These are phyloP conservation scores for Mythimna pallens DNA, from an alignment of 2,888 invertebrate genomes.

Conservation along the genomic window DNA sequence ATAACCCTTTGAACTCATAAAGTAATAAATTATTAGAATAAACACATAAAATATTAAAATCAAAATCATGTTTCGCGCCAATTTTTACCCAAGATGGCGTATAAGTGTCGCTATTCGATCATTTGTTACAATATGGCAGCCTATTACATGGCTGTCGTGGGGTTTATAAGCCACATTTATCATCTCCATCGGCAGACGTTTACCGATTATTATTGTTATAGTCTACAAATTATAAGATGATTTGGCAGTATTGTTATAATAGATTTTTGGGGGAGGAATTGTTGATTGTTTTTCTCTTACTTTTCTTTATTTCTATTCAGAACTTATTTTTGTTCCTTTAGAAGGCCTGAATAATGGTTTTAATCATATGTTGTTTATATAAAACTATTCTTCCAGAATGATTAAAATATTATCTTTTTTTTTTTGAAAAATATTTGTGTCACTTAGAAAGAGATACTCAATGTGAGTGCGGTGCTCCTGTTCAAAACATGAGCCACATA, in stretches of 20 bases:
- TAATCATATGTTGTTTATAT: not conserved
- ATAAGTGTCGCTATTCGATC: conserved; percentile 65
- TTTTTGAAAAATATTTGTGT: too few relatives aligned
- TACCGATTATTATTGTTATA: conserved; percentile 37
- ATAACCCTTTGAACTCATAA: conserved; percentile 25
- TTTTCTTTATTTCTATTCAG: not conserved
- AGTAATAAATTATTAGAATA: conserved; percentile 63
- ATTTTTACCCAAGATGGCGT: conserved; percentile 63
- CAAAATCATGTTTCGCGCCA: conserved; percentile 66
- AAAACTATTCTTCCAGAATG: not conserved
- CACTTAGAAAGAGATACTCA: too few relatives aligned
- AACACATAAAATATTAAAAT: conserved; percentile 66
- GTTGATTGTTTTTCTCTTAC: not conserved
- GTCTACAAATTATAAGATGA: conserved; percentile 27
- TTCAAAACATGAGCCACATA: too few relatives aligned
- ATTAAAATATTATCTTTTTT: not conserved
- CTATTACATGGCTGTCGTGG: conserved; percentile 70
- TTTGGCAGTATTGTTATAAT: not conserved
- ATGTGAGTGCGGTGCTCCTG: too few relatives aligned
- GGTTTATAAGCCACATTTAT: conserved; percentile 65
- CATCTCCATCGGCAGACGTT: conserved; percentile 55
- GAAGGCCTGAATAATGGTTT: not conserved
- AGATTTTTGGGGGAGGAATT: conserved; percentile 12
- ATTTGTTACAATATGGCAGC: conserved; percentile 75
- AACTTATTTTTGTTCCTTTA: not conserved